A percentile compares a stretch with the other conserved stretches of the same genome.
Conservation (phyloP, 2,888 invertebrate species). For the Anthophora plumipes region DNA sequence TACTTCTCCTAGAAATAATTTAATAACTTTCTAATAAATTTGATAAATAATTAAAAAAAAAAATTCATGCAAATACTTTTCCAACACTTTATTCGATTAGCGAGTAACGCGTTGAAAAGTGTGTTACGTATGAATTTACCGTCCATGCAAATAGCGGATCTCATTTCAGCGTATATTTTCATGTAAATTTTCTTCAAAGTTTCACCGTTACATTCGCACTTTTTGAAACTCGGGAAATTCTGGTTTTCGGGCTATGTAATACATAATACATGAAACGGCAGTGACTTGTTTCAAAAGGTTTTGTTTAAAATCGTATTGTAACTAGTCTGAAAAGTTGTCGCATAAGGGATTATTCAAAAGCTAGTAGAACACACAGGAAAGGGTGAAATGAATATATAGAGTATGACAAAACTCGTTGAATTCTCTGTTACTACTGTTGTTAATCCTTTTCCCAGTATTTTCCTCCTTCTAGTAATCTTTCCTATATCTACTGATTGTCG, state of each 20-base stretch:
- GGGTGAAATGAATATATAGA: constrained; percentile 31
- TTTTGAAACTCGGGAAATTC: constrained; percentile 47
- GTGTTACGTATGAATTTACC: constrained; percentile 28
- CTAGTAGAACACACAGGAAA: constrained; percentile 32
- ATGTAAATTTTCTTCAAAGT: constrained; percentile 62
- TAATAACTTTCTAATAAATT: background rate
- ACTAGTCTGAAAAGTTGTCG: constrained; percentile 59
- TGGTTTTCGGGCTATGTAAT: constrained; percentile 45
- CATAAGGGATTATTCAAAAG: constrained; percentile 56
- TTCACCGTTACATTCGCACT: constrained; percentile 45
- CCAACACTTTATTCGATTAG: constrained; percentile 11
- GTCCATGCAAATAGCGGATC: constrained; percentile 47
- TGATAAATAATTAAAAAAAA: constrained; percentile 12
- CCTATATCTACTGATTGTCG: constrained; percentile 9
- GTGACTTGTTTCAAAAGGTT: constrained; percentile 57
- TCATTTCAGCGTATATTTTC: constrained; percentile 46
- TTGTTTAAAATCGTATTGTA: constrained; percentile 59
- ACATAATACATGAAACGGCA: constrained; percentile 58
- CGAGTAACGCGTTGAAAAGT: constrained; percentile 14
- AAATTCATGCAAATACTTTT: background rate
- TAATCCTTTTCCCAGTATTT: constrained; percentile 37
- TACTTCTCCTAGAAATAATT: no score
- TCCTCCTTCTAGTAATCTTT: constrained; percentile 28
- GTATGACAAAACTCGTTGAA: constrained; percentile 57
- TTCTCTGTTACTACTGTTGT: constrained; percentile 32